Conservation (phyloP, 2,113 vertebrate genomes). For the Parus major region DNA sequence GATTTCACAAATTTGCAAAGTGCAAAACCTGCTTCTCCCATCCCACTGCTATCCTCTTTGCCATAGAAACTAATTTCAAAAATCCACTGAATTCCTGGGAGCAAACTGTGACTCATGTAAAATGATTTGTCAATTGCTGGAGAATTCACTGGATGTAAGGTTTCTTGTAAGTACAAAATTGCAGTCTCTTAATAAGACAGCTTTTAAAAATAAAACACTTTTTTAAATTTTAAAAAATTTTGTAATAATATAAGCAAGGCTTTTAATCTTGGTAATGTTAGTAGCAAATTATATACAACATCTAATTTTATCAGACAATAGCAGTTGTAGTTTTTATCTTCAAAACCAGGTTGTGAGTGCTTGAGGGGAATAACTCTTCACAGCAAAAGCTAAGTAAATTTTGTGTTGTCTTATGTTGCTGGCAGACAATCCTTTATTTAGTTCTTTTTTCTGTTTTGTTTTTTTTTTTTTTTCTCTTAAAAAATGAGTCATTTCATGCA, state of each 20-base stretch:
- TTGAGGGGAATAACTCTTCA: conserved; percentile 55
- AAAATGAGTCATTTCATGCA: conserved; percentile 8
- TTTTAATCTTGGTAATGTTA: conserved; percentile 30
- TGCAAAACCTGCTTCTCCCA: neutral
- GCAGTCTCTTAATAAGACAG: neutral
- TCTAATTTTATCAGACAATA: conserved; percentile 32
- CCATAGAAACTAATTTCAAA: conserved; percentile 19
- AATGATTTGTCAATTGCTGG: neutral
- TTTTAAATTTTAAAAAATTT: conserved; percentile 47
- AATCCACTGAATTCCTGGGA: conserved; percentile 9
- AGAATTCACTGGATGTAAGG: neutral
- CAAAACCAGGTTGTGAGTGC: conserved; percentile 61
- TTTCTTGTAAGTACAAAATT: neutral
- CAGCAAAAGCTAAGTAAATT: conserved; percentile 65
- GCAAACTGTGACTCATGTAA: neutral
- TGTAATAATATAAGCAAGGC: conserved; percentile 14
- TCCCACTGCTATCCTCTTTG: neutral
- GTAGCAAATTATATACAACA: conserved; percentile 16
- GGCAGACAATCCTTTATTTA: conserved; percentile 22
- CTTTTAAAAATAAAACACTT: neutral
- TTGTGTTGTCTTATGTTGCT: conserved; percentile 34
- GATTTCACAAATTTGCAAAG: neutral
- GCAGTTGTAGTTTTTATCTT: conserved; percentile 64
- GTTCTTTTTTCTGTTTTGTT: neutral
- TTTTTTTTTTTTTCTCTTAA: neutral